Conservation (phyloP, 2,797 vertebrate genomes). For the Xyrichtys novacula region DNA sequence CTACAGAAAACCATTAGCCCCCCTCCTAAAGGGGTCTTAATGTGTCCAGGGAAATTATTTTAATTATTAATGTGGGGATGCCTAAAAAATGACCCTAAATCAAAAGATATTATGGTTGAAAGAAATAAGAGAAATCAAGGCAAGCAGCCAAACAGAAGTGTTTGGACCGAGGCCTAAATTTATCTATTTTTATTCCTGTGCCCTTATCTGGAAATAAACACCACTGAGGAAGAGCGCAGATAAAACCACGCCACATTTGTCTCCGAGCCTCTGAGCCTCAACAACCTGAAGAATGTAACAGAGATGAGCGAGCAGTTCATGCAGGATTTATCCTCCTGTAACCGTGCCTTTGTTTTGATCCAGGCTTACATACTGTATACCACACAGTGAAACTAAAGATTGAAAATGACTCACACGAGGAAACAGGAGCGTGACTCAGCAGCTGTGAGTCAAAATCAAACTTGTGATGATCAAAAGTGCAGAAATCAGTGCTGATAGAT, state of each 20-base stretch:
- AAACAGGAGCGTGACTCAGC: not conserved
- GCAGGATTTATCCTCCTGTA: not conserved
- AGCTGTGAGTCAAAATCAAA: not conserved
- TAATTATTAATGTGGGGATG: not conserved
- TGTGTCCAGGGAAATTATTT: not conserved
- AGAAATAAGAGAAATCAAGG: not conserved
- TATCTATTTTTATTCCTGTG: constrained; percentile 7
- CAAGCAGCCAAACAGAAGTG: not conserved
- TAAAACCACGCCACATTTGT: not conserved
- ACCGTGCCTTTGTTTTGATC: constrained; percentile 1
- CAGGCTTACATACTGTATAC: not conserved
- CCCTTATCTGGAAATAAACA: not conserved
- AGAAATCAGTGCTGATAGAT: too few species aligned
- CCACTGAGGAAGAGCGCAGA: not conserved
- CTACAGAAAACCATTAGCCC: not conserved
- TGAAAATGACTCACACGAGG: not conserved
- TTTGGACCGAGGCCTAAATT: not conserved
- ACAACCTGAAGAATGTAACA: not conserved
- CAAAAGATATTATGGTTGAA: not conserved
- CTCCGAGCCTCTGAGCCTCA: not conserved
- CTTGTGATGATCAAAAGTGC: too few species aligned
- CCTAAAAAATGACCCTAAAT: not conserved
- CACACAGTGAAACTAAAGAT: not conserved
- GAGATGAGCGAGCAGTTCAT: not conserved
- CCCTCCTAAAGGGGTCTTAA: not conserved